phyloP scores from a whole-genome alignment of 2,113 vertebrate genomes.

The Caracal caracal region DNA sequence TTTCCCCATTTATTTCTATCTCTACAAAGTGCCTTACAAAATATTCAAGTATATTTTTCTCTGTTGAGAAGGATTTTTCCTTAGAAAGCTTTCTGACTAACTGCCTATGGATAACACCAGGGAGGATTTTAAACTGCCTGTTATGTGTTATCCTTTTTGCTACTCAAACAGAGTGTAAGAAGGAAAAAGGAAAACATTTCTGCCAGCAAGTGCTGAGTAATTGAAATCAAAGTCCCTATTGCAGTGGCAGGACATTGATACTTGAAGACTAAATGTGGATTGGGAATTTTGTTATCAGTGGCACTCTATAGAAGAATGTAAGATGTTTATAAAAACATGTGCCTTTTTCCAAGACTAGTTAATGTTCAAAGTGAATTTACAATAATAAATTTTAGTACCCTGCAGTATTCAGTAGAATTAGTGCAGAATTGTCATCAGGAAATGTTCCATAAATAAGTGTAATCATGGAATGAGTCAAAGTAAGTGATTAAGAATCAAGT shows the following conservation, averaged over 20 bases:
- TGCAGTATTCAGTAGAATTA: neutral
- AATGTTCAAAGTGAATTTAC: neutral
- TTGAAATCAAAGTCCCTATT: neutral
- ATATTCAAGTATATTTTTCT: constrained; percentile 12
- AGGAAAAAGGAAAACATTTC: neutral
- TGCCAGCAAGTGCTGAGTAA: neutral
- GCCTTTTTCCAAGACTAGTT: neutral
- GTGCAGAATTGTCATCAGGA: neutral
- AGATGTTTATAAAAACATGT: neutral
- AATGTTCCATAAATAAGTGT: neutral
- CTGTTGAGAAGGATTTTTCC: neutral
- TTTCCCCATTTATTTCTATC: constrained; percentile 54
- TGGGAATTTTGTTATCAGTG: neutral
- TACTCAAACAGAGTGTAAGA: neutral
- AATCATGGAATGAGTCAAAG: neutral
- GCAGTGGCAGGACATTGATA: neutral
- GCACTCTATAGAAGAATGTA: neutral
- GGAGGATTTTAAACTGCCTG: neutral
- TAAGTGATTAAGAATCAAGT: neutral
- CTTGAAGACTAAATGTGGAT: neutral
- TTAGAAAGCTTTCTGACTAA: neutral
- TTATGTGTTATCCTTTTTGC: neutral
- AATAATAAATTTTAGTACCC: neutral
- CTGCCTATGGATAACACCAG: neutral
- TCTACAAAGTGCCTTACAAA: constrained; percentile 10